These are phyloP conservation scores for Helogale parvula DNA, from an alignment of 2,113 vertebrate genomes.

Conservation along the genomic window DNA sequence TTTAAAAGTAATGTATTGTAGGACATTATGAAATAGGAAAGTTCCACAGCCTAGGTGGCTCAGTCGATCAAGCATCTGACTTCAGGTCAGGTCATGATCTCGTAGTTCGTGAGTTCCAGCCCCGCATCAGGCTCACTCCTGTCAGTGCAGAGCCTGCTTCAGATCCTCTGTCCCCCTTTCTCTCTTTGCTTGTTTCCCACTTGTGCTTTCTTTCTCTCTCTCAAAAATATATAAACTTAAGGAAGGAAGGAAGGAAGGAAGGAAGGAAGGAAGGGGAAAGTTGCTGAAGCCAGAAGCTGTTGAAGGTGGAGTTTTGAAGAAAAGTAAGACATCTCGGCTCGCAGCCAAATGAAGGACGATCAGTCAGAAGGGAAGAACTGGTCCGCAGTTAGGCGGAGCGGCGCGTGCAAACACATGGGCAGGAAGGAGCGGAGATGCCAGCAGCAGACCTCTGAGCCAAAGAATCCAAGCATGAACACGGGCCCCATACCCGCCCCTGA, in stretches of 20 bases:
- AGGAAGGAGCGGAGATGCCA: not conserved
- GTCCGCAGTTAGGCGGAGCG: not conserved
- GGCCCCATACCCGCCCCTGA: not conserved
- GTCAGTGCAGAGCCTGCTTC: too few species aligned
- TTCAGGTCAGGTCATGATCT: too few species aligned
- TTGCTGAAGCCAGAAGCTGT: not conserved
- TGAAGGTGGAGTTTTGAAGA: not conserved
- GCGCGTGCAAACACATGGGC: not conserved
- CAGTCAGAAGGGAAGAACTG: not conserved
- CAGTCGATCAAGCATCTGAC: too few species aligned
- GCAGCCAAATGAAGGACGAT: not conserved
- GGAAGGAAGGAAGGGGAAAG: not conserved
- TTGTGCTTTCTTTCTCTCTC: too few species aligned
- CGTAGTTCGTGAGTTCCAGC: too few species aligned
- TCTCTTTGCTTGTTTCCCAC: too few species aligned
- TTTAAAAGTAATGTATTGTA: not conserved
- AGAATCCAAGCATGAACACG: not conserved
- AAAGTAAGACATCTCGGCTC: not conserved
- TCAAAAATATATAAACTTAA: too few species aligned
- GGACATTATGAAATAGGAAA: not conserved
- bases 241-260: too few species aligned
- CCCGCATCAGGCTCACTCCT: too few species aligned
- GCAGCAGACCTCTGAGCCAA: not conserved
- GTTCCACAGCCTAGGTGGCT: not conserved
- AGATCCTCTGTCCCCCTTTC: too few species aligned